Evolutionary conservation across 1,140 invertebrate genomes (phyloP), one percentile per base, ranked within the genome.

Genomic region (Archegozetes longisetosus): DNA sequence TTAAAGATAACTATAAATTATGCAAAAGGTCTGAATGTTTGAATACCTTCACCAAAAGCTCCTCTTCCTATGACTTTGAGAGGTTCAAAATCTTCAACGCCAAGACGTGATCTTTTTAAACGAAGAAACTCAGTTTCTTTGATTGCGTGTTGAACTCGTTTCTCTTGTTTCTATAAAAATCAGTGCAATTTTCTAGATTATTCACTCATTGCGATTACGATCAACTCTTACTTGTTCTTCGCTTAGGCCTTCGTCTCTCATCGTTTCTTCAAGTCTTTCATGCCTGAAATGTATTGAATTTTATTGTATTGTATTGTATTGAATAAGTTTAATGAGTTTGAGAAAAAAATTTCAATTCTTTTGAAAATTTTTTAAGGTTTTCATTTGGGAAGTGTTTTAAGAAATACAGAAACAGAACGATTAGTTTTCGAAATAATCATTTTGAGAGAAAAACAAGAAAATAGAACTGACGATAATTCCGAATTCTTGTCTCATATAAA

Each of bases 101-200:
- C 92, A 1, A 99, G 79, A 60, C 94, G 81, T 6, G 94, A 94
- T 64, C 96, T 76, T 73, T 98, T 98, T 60, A 98, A 78, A 55
- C 95, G 80, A 49, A 98, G 80, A 75, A 95, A 98, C 74, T 98
- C 94, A 1, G 94, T 98, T 74, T 98, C 95, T 70, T 97, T 97
- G 69, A 89, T 83, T 29, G 92, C 92, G 80, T 99, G 95, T 69
- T 93, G 89, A 67, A 85, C 80, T 63, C 94, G 78, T 60, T 72
- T 69, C 62, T 78, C 75, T 63, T 72, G 70, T 72, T 80, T 81
- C 73, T 79, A 69, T 9, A 69, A 66, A 40, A 40, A 40, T 17
- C 6, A 40, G 6, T 40, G 17, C 6, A 40, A 9, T 17, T 61
- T 12, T 24, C 69, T 67, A 22, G 32, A 63, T 2, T 68, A 40